phyloP scores from a whole-genome alignment of 2,888 invertebrate genomes.

The Drosophila fungiperda region DNA sequence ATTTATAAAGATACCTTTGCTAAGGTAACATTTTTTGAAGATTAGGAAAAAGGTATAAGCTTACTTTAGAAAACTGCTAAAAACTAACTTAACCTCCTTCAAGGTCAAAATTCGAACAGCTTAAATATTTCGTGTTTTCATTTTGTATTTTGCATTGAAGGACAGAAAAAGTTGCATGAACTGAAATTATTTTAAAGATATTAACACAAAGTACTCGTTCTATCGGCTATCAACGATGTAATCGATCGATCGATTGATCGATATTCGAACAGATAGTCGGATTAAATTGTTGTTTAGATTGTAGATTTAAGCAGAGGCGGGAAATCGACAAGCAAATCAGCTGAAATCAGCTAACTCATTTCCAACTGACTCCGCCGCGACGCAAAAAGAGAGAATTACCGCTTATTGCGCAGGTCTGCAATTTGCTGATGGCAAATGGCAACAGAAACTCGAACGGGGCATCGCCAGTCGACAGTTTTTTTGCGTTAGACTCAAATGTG shows the following conservation, averaged over 20 bases:
- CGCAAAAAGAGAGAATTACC: conserved; percentile 23
- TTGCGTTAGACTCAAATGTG: conserved; percentile 62
- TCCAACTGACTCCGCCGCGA: neutral
- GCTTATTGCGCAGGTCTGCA: conserved; percentile 47
- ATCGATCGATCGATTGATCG: neutral
- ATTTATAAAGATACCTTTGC: neutral
- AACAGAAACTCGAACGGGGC: conserved; percentile 20
- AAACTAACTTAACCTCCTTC: neutral
- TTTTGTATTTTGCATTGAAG: neutral
- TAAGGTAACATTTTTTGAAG: no score
- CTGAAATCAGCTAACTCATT: conserved; percentile 10
- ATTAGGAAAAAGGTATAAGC: neutral
- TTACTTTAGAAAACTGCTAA: neutral
- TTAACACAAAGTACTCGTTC: neutral
- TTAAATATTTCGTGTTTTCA: neutral
- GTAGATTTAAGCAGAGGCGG: conserved; percentile 4
- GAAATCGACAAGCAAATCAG: conserved; percentile 10
- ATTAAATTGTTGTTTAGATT: neutral
- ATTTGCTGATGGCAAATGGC: conserved; percentile 25
- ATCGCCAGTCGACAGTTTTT: conserved; percentile 32
- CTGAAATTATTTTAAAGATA: neutral
- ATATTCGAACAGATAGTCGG: neutral
- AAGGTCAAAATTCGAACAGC: conserved; percentile 1
- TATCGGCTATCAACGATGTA: neutral
- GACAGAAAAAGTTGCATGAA: neutral